Evolutionary conservation across 2,113 vertebrate genomes (phyloP).

Genomic region (Panthera leo): DNA sequence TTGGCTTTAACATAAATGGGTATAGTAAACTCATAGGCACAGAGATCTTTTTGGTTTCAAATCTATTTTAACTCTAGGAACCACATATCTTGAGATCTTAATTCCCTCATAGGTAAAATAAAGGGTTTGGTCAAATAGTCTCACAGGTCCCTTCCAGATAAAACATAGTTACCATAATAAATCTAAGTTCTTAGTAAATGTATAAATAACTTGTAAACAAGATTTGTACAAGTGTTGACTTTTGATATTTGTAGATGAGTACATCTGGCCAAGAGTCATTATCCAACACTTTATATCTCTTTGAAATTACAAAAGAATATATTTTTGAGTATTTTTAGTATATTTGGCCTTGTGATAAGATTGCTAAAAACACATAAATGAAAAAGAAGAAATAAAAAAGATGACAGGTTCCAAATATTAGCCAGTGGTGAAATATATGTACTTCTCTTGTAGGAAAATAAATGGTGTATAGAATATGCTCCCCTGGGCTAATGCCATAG

Average conservation of each 20-base stretch:
- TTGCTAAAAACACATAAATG: neutral
- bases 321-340: neutral
- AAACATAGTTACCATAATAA: slow-evolving; percentile 11
- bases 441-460: neutral
- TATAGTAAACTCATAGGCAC: neutral
- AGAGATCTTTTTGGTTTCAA: neutral
- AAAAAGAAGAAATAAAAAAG: neutral
- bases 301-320: neutral
- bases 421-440: neutral
- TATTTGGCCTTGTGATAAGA: neutral
- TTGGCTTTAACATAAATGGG: neutral
- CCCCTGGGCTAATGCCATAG: neutral
- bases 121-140: neutral
- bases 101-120: neutral
- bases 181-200: neutral
- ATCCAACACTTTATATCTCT: neutral
- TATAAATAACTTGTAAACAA: neutral
- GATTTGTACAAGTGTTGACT: neutral
- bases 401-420: neutral
- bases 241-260: neutral
- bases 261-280: neutral
- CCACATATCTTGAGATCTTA: neutral
- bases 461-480: neutral
- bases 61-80: neutral
- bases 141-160: neutral